These are phyloP conservation scores for Drosophila koepferae DNA, from an alignment of 2,888 invertebrate species.

Conservation along the genomic window DNA sequence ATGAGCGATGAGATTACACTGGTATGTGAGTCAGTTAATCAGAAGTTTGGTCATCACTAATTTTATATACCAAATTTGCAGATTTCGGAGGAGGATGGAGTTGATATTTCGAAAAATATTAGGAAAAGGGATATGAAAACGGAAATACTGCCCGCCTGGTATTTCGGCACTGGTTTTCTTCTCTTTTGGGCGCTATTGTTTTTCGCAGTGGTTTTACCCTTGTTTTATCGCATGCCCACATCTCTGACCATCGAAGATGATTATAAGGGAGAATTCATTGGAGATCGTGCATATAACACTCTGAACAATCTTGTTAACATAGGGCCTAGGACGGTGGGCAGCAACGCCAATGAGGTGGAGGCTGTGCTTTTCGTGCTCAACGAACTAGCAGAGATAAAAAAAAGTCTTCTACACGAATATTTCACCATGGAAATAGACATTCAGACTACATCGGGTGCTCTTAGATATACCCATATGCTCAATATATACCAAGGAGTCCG, in stretches of 20 bases:
- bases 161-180: constrained; percentile 67
- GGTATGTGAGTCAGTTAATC: constrained; percentile 1
- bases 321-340: constrained; percentile 90
- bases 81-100: constrained; percentile 21
- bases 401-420: constrained; percentile 66
- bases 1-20: constrained; percentile 39
- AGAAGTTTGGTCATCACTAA: not conserved
- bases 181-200: constrained; percentile 66
- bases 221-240: not conserved
- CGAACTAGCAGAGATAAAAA: constrained; percentile 69
- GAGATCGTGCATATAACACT: not conserved
- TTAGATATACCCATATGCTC: constrained; percentile 58
- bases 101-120: not conserved
- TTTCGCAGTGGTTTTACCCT: not conserved
- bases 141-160: constrained; percentile 55
- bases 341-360: constrained; percentile 89
- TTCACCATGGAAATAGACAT: constrained; percentile 79
- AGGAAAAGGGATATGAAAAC: not conserved
- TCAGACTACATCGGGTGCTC: constrained; percentile 78
- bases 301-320: constrained; percentile 72
- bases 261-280: not conserved
- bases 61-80: not conserved
- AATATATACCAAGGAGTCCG: constrained; percentile 81
- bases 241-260: not conserved
- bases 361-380: constrained; percentile 86